These are phyloP conservation scores for Apodemia duryi DNA, from an alignment of 2,888 invertebrate species.

Conservation along the genomic window DNA sequence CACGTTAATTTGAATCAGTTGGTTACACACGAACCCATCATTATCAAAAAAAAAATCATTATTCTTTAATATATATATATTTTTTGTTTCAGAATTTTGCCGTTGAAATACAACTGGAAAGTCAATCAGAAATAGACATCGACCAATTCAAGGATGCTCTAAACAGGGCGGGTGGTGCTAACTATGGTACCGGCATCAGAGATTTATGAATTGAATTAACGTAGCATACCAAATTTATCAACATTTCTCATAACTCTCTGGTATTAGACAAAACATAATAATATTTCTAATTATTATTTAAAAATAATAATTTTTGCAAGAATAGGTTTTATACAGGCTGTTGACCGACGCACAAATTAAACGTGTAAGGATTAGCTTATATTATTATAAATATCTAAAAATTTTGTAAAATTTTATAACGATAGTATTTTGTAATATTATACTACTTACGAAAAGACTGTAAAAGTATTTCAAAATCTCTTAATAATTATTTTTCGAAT, in stretches of 20 bases:
- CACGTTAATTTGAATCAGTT: no score
- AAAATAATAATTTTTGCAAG: conserved; percentile 1
- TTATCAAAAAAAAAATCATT: no score
- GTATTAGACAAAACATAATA: conserved; percentile 13
- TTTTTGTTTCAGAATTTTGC: conserved; percentile 84
- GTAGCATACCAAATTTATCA: conserved; percentile 7
- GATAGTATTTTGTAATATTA: not conserved
- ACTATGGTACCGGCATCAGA: conserved; percentile 88
- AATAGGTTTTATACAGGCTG: conserved; percentile 1
- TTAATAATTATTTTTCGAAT: not conserved
- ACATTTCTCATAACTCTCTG: conserved; percentile 2
- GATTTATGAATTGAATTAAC: conserved; percentile 73
- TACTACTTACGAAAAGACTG: conserved; percentile 1
- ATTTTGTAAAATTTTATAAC: conserved; percentile 15
- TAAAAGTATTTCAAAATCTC: conserved; percentile 9
- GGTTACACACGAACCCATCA: no score
- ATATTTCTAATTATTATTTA: not conserved
- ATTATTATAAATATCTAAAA: conserved; percentile 7
- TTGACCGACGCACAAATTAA: not conserved
- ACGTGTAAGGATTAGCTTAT: conserved; percentile 12
- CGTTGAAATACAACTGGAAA: conserved; percentile 85
- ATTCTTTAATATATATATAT: conserved; percentile 1
- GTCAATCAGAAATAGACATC: conserved; percentile 83
- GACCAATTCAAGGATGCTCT: conserved; percentile 84
- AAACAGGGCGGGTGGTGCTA: conserved; percentile 87